Evolutionary conservation across 2,888 invertebrate genomes (phyloP), one percentile per base, ranked within the genome.

Genomic region (Onchidella celtica): DNA sequence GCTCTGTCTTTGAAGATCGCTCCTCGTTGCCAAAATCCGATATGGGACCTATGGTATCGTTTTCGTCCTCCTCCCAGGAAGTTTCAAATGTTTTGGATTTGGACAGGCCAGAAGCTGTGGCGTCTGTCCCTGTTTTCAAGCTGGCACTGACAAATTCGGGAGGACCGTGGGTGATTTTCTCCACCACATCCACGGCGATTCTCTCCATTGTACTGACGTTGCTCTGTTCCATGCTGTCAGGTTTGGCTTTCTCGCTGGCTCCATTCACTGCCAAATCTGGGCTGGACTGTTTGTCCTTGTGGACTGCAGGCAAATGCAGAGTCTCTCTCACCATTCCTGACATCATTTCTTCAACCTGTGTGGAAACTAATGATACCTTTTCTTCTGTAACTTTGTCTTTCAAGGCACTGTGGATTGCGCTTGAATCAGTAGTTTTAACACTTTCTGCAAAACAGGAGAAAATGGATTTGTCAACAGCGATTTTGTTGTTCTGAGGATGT

Each of bases 21-120:
- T 72, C 72, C 32, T 72, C 72, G 32, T 34, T 72, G 17, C 55
- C 29, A 14, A 72, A 34, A 6, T 72, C 72, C 2, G 59, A 72
- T n/a, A 72, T 72, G 27, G 59, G 72, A n/a, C 34, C 72, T 14
- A 11, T 34, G 17, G 66, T 66, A 21, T 66, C 66, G 11, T 55
- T 55, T 9, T 59, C 72, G 21, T 72, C 72, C 11, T 70, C n/a
- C 3, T 66, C 66, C 32, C 32, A 21, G 3, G 59, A 24, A 3
- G 34, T 24, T 32, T 59, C 72, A 21, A 34, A 34, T 0, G 11
- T 1, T 3, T 4, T 11, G n/a, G n/a, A 6, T 4, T 2, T 29
- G 4, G 29, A 29, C 14, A 34, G 14, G 3, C 17, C n/a, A 1
- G 17, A 17, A 9, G 4, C 29, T 1, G 2, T 21, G 17, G 11